Base-by-base conservation (phyloP, 2,888 invertebrate genomes). In the Eupithecia tripunctaria region DNA sequence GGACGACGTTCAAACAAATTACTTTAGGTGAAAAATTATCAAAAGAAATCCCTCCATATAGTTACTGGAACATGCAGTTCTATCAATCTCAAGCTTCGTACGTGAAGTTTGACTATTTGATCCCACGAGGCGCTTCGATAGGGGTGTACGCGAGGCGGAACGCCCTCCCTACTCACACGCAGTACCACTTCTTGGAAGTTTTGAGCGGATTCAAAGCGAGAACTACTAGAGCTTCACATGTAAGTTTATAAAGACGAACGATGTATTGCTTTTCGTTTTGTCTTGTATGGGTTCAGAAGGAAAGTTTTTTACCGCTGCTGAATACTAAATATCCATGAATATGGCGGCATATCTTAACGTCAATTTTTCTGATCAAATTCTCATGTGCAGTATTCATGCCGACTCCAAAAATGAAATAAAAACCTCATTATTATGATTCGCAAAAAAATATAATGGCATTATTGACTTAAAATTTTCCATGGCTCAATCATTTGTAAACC, bases 41-140 rank as follows among this genome's bases (percentile, higher is more conserved):
- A 84, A 97, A 97, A 93, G 97, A 97, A 94, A 98, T 99, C 88
- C 97, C 97, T 86, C 97, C 99, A 78, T 98, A 98, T 94, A 97
- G 98, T 88, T 99, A 99, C 92, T 99, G 99, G 99, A 98, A 98
- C 92, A 98, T 98, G 96, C 98, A 98, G 93, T 99, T 99, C 93
- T 98, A 98, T 93, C 98, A 99, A 92, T 97, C 98, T 76, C 97
- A 98, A 92, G 97, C 98, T 70, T 97, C 98, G 65, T 98, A 98
- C 92, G 97, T 99, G 69, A 97, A 98, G 88, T 99, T 99, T 89
- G 98, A 99, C 92, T 98, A 99, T 91, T 97, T 97, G 91, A 98
- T 98, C 86, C 98, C 98, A 1, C 95, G 98, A 78, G 98, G 98
- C 68, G 98, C 98, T 62, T 98, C 98, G 81, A 97, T 99, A 89